Percentiles rank a stretch among this genome's conserved stretches.
Evolutionary conservation across 2,797 vertebrate species (phyloP).

Genomic region (Spizella passerina): DNA sequence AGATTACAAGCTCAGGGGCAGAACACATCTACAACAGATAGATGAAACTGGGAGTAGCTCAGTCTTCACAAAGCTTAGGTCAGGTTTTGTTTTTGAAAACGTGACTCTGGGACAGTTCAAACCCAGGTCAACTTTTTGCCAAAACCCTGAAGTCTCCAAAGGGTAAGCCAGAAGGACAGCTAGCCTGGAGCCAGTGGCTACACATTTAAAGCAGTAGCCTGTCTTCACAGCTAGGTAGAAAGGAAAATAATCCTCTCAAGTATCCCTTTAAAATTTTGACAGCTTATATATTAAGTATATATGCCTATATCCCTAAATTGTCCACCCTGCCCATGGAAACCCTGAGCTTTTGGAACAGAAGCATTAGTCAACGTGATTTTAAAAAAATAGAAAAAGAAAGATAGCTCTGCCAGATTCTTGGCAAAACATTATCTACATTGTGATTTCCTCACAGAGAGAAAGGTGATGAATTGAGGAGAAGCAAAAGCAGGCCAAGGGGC

Average conservation of each 20-base stretch:
- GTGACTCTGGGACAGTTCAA: constrained; percentile 13
- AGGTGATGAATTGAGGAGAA: constrained; percentile 64
- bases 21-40: background rate
- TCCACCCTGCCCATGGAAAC: constrained; percentile 16
- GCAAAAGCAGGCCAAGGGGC: constrained; percentile 38
- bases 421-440: constrained; percentile 52
- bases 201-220: constrained; percentile 19
- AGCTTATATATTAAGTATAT: background rate
- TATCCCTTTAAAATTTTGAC: background rate
- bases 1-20: background rate
- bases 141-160: background rate
- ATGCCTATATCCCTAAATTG: background rate
- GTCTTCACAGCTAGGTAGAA: background rate
- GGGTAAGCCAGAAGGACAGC: background rate
- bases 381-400: background rate
- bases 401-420: constrained; percentile 52
- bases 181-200: background rate
- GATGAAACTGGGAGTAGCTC: background rate
- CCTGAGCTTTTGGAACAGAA: constrained; percentile 36
- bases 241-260: background rate
- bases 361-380: background rate
- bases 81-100: background rate
- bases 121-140: constrained; percentile 10
- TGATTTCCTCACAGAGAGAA: constrained; percentile 50
- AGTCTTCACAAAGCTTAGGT: background rate